Percentiles rank a stretch among this genome's conserved stretches.
These are phyloP conservation scores for Scolopax mira DNA, from an alignment of 2,113 vertebrate genomes.

Conservation along the genomic window DNA sequence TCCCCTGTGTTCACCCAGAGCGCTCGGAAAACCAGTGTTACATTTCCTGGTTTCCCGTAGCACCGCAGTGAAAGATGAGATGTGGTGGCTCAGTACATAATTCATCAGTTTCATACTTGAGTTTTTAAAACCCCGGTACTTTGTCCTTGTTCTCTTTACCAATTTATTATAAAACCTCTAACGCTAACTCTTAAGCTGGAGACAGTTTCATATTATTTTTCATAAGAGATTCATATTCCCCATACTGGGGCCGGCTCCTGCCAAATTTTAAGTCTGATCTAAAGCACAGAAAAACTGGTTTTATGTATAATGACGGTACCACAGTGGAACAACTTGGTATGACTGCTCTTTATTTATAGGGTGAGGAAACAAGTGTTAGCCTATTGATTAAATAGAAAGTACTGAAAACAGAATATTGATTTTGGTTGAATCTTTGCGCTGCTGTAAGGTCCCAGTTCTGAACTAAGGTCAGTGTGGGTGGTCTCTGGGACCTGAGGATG, in stretches of 20 bases:
- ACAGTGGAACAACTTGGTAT: not conserved
- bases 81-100: not conserved
- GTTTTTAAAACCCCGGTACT: not conserved
- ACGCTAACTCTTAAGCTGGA: not conserved
- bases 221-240: not conserved
- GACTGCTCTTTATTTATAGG: slow-evolving; percentile 7
- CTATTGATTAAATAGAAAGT: slow-evolving; percentile 23
- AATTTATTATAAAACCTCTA: slow-evolving; percentile 21
- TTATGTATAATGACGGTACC: not conserved
- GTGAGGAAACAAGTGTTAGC: not conserved
- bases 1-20: not conserved
- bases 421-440: not conserved
- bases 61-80: slow-evolving; percentile 10
- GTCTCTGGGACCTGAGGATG: not conserved
- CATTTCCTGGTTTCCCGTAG: not conserved
- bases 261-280: not conserved
- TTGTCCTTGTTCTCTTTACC: slow-evolving; percentile 30
- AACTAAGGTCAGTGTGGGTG: not conserved
- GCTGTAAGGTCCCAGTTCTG: not conserved
- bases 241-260: not conserved
- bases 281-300: not conserved
- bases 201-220: not conserved
- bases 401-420: slow-evolving; percentile 38
- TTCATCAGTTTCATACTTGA: slow-evolving; percentile 34
- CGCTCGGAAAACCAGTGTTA: not conserved